Conservation (phyloP, 2,113 vertebrate species). For the Columba livia region DNA sequence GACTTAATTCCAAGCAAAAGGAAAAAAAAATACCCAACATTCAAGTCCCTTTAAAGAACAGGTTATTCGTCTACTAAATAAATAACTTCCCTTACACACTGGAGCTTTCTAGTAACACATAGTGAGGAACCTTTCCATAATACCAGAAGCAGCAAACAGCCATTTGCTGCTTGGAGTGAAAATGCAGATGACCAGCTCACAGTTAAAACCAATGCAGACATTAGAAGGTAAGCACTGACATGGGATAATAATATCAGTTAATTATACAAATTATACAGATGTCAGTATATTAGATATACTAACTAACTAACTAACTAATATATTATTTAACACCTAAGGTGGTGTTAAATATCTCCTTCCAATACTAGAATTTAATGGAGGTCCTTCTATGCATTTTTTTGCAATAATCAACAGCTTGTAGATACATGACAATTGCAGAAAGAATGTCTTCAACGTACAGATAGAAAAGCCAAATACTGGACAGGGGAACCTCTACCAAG, state of each 20-base stretch:
- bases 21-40: not conserved
- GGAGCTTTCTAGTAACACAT: not conserved
- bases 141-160: not conserved
- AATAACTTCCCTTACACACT: not conserved
- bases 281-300: not conserved
- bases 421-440: not conserved
- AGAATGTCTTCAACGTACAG: not conserved
- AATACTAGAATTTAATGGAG: not conserved
- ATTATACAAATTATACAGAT: constrained; percentile 4
- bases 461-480: not conserved
- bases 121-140: not conserved
- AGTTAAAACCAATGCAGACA: not conserved
- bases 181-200: not conserved
- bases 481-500: not conserved
- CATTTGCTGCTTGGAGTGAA: not conserved
- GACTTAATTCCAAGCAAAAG: not conserved
- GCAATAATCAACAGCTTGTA: not conserved
- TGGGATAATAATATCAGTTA: not conserved
- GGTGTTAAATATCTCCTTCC: not conserved
- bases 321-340: not conserved
- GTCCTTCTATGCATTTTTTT: not conserved
- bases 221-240: not conserved
- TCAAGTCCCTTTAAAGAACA: not conserved
- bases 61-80: not conserved
- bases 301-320: too few relatives aligned